These are phyloP conservation scores for Tipula lateralis DNA, from an alignment of 2,888 invertebrate genomes.

Conservation along the genomic window DNA sequence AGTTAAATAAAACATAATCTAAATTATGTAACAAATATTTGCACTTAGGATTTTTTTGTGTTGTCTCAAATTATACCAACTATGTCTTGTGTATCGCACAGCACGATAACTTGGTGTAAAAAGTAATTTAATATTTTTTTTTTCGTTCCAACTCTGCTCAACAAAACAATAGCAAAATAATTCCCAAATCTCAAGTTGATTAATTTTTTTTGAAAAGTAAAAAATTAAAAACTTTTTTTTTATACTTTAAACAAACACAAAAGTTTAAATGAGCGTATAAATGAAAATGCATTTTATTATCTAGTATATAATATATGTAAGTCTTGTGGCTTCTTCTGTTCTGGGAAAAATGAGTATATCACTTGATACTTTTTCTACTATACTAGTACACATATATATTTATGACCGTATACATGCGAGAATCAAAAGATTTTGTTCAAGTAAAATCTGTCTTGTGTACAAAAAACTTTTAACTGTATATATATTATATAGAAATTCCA, in stretches of 20 bases:
- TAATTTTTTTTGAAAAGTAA: conserved; percentile 7
- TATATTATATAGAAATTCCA: neutral
- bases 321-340: neutral
- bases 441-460: neutral
- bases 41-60: neutral
- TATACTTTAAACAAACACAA: neutral
- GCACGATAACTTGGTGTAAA: neutral
- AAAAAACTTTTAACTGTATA: neutral
- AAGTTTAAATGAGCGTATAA: neutral
- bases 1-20: neutral
- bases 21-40: conserved; percentile 24
- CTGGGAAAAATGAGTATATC: neutral
- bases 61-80: neutral
- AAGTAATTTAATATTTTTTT: neutral
- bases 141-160: neutral
- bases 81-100: neutral
- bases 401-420: neutral
- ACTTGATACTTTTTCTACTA: neutral
- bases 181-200: conserved; percentile 19
- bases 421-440: neutral
- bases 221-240: neutral
- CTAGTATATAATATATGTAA: neutral
- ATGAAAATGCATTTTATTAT: conserved; percentile 11
- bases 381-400: neutral
- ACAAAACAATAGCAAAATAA: neutral